phyloP scores from a whole-genome alignment of 2,797 vertebrate species.

The Podargus strigoides region DNA sequence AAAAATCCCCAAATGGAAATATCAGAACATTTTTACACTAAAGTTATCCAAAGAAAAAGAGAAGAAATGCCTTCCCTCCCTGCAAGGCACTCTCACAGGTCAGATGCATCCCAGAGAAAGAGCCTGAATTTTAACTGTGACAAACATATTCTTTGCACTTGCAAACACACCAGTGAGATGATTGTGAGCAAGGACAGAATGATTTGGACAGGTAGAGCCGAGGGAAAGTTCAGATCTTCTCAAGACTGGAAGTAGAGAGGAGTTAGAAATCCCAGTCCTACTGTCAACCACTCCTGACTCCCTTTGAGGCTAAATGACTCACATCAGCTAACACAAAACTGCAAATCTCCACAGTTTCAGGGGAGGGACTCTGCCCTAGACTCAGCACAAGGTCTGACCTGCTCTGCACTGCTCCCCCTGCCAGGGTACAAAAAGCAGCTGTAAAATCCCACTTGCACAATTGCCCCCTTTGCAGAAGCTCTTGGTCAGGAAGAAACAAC shows the following conservation, averaged over 20 bases:
- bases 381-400: background rate
- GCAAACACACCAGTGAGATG: accelerated
- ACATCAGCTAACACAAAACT: background rate
- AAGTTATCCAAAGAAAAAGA: background rate
- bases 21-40: background rate
- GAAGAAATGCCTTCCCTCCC: background rate
- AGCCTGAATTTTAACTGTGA: background rate
- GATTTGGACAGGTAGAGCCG: background rate
- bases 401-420: background rate
- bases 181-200: background rate
- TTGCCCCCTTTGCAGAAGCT: background rate
- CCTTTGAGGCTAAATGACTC: background rate
- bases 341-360: background rate
- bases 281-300: background rate
- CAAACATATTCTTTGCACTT: background rate
- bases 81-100: background rate
- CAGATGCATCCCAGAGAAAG: background rate
- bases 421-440: background rate
- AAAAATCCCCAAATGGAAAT: background rate
- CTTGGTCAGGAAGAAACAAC: background rate
- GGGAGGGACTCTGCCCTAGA: background rate
- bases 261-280: background rate
- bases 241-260: background rate
- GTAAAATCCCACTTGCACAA: background rate
- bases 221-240: background rate